Percentiles rank a stretch among this genome's conserved stretches.
Conservation (phyloP, 2,113 vertebrate species). For the Nematolebias whitei region DNA sequence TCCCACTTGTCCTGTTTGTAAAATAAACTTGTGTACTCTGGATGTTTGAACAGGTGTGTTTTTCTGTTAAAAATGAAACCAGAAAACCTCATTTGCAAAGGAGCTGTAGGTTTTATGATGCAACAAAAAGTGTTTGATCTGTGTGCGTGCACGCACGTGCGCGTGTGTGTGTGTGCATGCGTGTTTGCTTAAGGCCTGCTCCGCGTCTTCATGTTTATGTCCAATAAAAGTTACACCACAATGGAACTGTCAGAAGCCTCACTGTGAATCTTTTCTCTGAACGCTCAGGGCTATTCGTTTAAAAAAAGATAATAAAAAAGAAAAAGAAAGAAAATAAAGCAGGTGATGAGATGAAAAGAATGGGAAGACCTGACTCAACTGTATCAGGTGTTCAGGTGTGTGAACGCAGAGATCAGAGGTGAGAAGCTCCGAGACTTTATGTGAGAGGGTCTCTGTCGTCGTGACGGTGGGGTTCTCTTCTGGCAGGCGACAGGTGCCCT, state of each 20-base stretch:
- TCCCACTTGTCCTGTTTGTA: neutral
- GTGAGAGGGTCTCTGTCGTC: conserved; percentile 19
- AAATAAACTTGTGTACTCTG: conserved; percentile 18
- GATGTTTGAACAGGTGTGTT: conserved; percentile 55
- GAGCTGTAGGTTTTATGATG: conserved; percentile 50
- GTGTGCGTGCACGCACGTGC: neutral
- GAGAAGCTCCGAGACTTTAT: conserved; percentile 32
- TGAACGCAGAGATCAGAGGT: conserved; percentile 56
- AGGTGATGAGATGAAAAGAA: conserved; percentile 65
- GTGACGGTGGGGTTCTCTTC: conserved; percentile 48
- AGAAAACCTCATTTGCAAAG: conserved; percentile 24
- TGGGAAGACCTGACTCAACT: conserved; percentile 55
- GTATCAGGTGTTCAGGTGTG: conserved; percentile 74
- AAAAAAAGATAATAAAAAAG: too few species aligned
- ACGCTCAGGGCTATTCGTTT: conserved; percentile 53
- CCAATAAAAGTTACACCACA: conserved; percentile 46
- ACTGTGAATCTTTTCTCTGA: conserved; percentile 25
- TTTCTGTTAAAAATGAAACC: conserved; percentile 25
- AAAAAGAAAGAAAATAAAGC: conserved; percentile 29
- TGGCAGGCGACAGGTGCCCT: conserved; percentile 59
- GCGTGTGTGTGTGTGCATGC: neutral
- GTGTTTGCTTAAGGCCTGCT: conserved; percentile 17
- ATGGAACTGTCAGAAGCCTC: conserved; percentile 40
- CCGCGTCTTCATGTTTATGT: conserved; percentile 47
- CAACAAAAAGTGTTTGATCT: conserved; percentile 45